A percentile compares a stretch with the other conserved stretches of the same genome.
Evolutionary conservation across 2,888 invertebrate species (phyloP).

Genomic region (Drosophila tripunctata): DNA sequence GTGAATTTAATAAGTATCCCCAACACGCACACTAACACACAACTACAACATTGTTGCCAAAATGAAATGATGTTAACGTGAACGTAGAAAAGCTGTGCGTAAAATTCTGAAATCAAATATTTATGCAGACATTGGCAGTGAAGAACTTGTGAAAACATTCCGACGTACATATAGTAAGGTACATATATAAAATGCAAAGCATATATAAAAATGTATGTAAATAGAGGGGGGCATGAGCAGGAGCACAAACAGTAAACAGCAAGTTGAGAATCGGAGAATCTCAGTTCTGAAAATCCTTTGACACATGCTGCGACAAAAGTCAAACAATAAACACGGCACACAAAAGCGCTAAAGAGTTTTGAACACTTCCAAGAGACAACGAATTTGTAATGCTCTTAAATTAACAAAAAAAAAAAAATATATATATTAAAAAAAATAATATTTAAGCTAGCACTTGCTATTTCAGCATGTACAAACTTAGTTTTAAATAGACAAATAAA

Average conservation of each 20-base stretch:
- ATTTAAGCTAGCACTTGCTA: no score
- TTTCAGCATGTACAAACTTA: no score
- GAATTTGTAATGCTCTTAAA: constrained; percentile 26
- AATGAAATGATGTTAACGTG: constrained; percentile 7
- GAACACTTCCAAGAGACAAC: background rate
- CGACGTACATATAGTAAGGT: constrained; percentile 3
- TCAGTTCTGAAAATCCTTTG: constrained; percentile 41
- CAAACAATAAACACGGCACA: constrained; percentile 10
- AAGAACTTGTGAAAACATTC: constrained; percentile 39
- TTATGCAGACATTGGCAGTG: constrained; percentile 47
- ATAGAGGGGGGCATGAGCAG: constrained; percentile 14
- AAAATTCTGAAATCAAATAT: constrained; percentile 58
- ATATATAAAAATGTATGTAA: constrained; percentile 21
- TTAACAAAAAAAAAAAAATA: background rate
- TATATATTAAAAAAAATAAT: background rate
- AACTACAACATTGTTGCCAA: constrained; percentile 16
- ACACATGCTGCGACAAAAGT: constrained; percentile 44
- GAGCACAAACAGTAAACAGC: constrained; percentile 15
- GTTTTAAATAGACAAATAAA: background rate
- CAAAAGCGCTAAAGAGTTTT: background rate
- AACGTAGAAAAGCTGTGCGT: constrained; percentile 17
- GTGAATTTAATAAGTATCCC: constrained; percentile 50
- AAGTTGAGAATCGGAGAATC: constrained; percentile 32
- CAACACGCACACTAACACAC: constrained; percentile 18
- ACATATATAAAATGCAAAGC: constrained; percentile 57